Conservation (phyloP, 2,797 vertebrate species). For the Rhincodon typus region DNA sequence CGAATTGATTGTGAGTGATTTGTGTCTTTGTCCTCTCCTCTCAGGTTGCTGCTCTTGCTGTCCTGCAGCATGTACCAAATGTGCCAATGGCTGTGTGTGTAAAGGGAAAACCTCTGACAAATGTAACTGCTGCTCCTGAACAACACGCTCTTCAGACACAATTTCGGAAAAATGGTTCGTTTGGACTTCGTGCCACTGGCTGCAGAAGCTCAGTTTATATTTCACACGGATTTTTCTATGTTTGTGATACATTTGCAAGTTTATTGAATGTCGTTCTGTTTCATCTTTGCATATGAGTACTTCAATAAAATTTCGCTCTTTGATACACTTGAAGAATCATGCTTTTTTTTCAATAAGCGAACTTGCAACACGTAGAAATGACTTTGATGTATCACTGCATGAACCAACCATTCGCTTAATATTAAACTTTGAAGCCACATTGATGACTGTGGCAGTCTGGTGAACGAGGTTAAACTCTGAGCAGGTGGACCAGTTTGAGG, state of each 20-base stretch:
- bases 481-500: too few relatives aligned
- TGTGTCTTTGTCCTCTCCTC: neutral
- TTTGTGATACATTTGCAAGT: slow-evolving; percentile 42
- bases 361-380: neutral
- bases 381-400: neutral
- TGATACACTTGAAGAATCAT: neutral
- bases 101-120: slow-evolving; percentile 61
- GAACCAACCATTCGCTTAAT: neutral
- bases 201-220: too few relatives aligned
- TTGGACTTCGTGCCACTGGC: slow-evolving; percentile 54
- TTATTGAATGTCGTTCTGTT: slow-evolving; percentile 50
- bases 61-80: too few relatives aligned
- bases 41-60: slow-evolving; percentile 77
- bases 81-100: too few relatives aligned
- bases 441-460: neutral
- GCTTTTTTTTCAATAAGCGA: neutral
- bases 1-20: neutral
- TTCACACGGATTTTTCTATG: slow-evolving; percentile 76
- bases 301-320: neutral
- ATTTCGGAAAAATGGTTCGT: neutral
- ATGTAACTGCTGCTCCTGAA: slow-evolving; percentile 77
- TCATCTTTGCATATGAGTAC: neutral
- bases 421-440: neutral
- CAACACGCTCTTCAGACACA: neutral
- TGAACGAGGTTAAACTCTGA: neutral